phyloP scores from a whole-genome alignment of 2,797 vertebrate genomes.

The Esox masquinongy region DNA sequence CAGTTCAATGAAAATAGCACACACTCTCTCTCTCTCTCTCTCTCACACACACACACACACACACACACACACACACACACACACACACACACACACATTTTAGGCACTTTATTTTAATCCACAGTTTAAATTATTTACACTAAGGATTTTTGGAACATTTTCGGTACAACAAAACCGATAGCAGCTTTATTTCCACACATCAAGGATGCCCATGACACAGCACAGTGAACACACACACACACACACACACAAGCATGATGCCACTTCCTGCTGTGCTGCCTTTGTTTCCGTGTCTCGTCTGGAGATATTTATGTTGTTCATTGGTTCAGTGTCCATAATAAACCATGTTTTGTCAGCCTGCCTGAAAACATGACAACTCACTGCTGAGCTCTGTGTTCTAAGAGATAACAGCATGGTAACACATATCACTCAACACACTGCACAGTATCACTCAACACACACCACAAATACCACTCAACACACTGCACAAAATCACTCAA shows the following conservation, averaged over 20 bases:
- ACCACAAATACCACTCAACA: no score
- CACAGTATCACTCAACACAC: no score
- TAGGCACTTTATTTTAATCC: no score
- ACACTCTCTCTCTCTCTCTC: background rate
- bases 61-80: slow-evolving; percentile 11
- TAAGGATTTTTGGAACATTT: no score
- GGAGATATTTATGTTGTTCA: background rate
- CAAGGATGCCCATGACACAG: no score
- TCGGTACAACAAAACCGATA: no score
- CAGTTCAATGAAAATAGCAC: background rate
- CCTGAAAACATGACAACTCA: background rate
- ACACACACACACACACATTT: background rate
- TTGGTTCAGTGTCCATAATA: background rate
- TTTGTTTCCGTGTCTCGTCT: background rate
- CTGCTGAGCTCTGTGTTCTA: background rate
- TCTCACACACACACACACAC: background rate
- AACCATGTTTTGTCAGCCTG: background rate
- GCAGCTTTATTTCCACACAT: no score
- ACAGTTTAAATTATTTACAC: no score
- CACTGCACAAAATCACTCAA: no score
- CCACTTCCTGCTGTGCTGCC: background rate
- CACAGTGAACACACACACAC: slow-evolving; percentile 8
- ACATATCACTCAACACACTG: background rate
- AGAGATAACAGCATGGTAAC: background rate
- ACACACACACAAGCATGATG: background rate